phyloP scores from a whole-genome alignment of 2,888 invertebrate genomes.

The Cotesia congregata region DNA sequence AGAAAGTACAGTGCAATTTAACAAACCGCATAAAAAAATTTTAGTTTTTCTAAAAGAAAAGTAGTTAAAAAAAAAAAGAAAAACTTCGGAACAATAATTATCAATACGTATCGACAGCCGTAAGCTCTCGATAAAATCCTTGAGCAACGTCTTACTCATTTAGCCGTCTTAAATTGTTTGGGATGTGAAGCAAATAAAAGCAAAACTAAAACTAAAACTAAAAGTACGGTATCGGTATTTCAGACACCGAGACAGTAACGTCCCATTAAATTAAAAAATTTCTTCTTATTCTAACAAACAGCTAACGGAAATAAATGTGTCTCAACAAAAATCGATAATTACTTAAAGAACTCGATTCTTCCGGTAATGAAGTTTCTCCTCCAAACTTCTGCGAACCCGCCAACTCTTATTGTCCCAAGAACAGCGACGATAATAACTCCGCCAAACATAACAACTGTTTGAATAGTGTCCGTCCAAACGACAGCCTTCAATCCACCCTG shows the following conservation, averaged over 20 bases:
- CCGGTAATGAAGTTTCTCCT: constrained; percentile 75
- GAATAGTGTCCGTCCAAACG: constrained; percentile 85
- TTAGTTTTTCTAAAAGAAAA: too few relatives aligned
- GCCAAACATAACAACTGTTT: constrained; percentile 81
- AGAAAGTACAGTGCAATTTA: too few relatives aligned
- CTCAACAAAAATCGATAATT: constrained; percentile 48
- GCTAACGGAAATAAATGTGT: not conserved
- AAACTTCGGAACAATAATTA: not conserved
- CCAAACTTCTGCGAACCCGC: constrained; percentile 77
- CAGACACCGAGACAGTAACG: constrained; percentile 20
- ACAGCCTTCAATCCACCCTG: constrained; percentile 85
- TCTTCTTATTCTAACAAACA: constrained; percentile 46
- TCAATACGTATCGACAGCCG: too few relatives aligned
- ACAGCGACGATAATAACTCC: constrained; percentile 78
- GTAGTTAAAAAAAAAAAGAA: not conserved
- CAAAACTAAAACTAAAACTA: too few relatives aligned
- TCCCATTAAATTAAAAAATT: constrained; percentile 29
- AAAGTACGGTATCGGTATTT: too few relatives aligned
- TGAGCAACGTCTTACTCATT: too few relatives aligned
- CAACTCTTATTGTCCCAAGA: constrained; percentile 78
- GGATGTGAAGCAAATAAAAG: too few relatives aligned
- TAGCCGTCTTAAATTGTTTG: too few relatives aligned
- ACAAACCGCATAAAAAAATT: too few relatives aligned
- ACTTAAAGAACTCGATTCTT: constrained; percentile 83
- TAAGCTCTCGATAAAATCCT: too few relatives aligned